Evolutionary conservation across 2,113 vertebrate species (phyloP).

Genomic region (Macrotis lagotis): DNA sequence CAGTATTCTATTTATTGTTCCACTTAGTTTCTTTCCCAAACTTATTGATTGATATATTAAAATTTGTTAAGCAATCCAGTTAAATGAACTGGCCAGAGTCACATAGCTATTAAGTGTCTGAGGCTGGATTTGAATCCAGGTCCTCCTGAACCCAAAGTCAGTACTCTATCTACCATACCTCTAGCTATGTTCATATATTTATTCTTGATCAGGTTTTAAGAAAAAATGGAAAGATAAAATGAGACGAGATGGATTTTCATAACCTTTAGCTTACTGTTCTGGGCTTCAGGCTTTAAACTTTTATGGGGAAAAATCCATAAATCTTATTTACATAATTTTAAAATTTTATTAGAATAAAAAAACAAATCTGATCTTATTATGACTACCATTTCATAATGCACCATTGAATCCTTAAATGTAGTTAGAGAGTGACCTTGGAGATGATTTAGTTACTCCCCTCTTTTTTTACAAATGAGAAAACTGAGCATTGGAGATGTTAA

Average conservation of each 20-base stretch:
- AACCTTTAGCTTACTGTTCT: background rate
- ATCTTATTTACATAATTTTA: conserved; percentile 23
- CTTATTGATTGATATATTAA: background rate
- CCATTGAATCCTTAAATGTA: background rate
- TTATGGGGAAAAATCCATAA: background rate
- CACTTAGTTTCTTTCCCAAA: background rate
- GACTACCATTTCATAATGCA: background rate
- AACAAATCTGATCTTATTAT: conserved; percentile 4
- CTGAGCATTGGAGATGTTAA: background rate
- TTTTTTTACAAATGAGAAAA: background rate
- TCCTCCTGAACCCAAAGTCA: background rate
- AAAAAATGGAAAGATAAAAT: conserved; percentile 34
- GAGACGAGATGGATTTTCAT: conserved; percentile 42
- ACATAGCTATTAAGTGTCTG: background rate
- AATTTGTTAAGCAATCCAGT: background rate
- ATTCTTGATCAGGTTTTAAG: conserved; percentile 20
- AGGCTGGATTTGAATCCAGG: background rate
- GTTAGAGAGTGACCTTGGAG: background rate
- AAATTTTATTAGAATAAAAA: conserved; percentile 22
- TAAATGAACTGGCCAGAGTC: background rate
- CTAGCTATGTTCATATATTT: background rate
- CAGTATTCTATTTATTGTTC: background rate
- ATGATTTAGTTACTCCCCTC: background rate
- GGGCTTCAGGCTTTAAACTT: background rate
- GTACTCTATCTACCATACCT: background rate